A percentile compares a stretch with the other conserved stretches of the same genome.
These are phyloP conservation scores for Sciaenops ocellatus DNA, from an alignment of 2,797 vertebrate genomes.

Conservation along the genomic window DNA sequence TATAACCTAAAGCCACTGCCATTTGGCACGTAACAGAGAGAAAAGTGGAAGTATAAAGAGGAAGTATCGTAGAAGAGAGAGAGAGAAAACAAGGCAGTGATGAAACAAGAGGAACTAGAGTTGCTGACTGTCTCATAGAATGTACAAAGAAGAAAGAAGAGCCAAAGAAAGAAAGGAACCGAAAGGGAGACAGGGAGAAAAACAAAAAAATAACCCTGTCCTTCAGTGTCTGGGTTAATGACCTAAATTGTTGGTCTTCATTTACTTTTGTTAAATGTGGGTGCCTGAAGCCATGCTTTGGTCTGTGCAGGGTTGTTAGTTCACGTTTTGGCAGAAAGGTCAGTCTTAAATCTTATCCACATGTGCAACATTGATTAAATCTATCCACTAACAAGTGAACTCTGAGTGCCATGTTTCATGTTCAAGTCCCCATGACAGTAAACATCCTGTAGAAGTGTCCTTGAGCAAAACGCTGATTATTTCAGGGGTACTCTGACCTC, in stretches of 20 bases:
- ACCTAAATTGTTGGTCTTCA: background rate
- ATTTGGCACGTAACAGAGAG: conserved; percentile 22
- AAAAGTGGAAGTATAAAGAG: conserved; percentile 55
- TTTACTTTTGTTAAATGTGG: conserved; percentile 17
- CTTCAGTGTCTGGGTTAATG: conserved; percentile 3
- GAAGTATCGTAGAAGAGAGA: conserved; percentile 30
- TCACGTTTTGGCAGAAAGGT: conserved; percentile 29
- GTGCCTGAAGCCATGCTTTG: conserved; percentile 8
- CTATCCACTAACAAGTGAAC: conserved; percentile 14
- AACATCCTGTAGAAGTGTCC: conserved; percentile 54
- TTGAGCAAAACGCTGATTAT: conserved; percentile 27
- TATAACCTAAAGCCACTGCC: conserved; percentile 2
- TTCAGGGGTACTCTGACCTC: conserved; percentile 3
- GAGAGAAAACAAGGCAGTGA: background rate
- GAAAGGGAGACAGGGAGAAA: conserved; percentile 58
- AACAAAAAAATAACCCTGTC: background rate
- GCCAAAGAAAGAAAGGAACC: conserved; percentile 51
- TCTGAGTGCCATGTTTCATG: conserved; percentile 24
- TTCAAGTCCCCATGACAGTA: conserved; percentile 18
- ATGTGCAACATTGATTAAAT: conserved; percentile 40
- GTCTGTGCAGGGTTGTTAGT: background rate
- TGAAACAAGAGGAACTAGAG: conserved; percentile 55
- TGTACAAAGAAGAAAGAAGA: conserved; percentile 23
- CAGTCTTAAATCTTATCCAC: conserved; percentile 27
- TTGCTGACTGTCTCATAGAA: conserved; percentile 59